Evolutionary conservation across 1,140 invertebrate genomes (phyloP).

Genomic region (Physella acuta): DNA sequence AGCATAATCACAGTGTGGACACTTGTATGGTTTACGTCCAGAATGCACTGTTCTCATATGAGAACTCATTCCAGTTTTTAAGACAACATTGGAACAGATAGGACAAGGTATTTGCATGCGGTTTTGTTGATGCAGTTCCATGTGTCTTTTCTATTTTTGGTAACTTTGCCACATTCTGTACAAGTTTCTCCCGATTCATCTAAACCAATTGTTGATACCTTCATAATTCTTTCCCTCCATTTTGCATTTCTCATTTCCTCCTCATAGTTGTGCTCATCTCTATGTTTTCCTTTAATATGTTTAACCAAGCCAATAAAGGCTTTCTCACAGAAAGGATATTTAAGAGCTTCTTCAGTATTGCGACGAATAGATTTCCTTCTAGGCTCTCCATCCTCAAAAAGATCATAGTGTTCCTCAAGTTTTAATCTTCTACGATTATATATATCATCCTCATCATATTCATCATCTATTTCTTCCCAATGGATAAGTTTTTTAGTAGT

Average conservation of each 20-base stretch:
- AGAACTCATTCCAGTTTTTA: slow-evolving; percentile 57
- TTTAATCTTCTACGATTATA: slow-evolving; percentile 37
- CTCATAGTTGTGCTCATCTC: slow-evolving; percentile 53
- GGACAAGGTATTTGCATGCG: slow-evolving; percentile 56
- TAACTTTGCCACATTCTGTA: slow-evolving; percentile 53
- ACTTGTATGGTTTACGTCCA: slow-evolving; percentile 53
- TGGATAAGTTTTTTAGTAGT: too few species aligned
- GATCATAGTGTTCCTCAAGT: slow-evolving; percentile 44
- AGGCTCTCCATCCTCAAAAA: slow-evolving; percentile 53
- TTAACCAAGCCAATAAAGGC: slow-evolving; percentile 56
- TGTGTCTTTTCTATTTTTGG: slow-evolving; percentile 55
- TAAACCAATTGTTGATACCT: slow-evolving; percentile 48
- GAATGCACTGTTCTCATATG: slow-evolving; percentile 57
- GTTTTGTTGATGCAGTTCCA: slow-evolving; percentile 56
- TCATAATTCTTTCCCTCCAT: slow-evolving; percentile 57
- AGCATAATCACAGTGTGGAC: slow-evolving; percentile 55
- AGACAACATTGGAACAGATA: slow-evolving; percentile 56
- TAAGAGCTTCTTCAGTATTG: slow-evolving; percentile 54
- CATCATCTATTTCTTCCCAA: too few species aligned
- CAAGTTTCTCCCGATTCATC: slow-evolving; percentile 51
- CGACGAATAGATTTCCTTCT: slow-evolving; percentile 48
- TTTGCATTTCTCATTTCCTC: slow-evolving; percentile 58
- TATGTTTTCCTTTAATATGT: slow-evolving; percentile 55
- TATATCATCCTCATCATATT: slow-evolving; percentile 34
- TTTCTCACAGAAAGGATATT: slow-evolving; percentile 56